Evolutionary conservation across 2,113 vertebrate genomes (phyloP), one percentile per base, ranked within the genome.

Genomic region (Lota lota): DNA sequence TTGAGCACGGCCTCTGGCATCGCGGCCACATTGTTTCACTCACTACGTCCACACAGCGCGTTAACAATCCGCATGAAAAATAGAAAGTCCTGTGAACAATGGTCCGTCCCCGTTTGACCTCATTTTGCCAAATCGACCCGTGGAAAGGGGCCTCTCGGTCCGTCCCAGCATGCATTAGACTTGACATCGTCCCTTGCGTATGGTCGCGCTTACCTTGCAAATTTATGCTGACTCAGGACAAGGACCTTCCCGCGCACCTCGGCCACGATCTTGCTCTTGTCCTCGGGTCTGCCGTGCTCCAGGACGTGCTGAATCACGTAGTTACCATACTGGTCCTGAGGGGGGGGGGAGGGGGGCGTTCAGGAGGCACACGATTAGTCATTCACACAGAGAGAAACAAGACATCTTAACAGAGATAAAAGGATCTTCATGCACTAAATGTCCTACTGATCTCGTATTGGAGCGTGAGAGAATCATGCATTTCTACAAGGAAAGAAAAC

Each of bases 281-380:
- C 97, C 82, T 99, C 97, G 54, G 96, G 94, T 51, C 97, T 92
- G 61, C 97, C 97, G 0, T 99, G 97, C 85, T 99, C 97, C 89
- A 99, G 81, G n/a, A 99, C 97, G 57, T 99, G 97, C 78, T 99
- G 97, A 83, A 99, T 99, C 80, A 99, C 97, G 0, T 99, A 99
- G 90, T 99, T 99, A 79, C 97, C 97, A 0, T 99, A 99, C 28
- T 99, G 97, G 92, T 99, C 97, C 97, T 99, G 89, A 17, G 78
- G 82, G 70, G 21, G 81, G 70, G 59, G 78, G 99, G 89, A 17
- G 78, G 82, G 70, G 21, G 81, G 70, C 61, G 78, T 74, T 24
- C 63, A 19, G 21, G 17, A 74, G 50, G 56, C 4, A 62, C 71
- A 15, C 71, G 51, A 18, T 57, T 40, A 57, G 6, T 20, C n/a